Evolutionary conservation across 2,888 invertebrate genomes (phyloP), one percentile per base, ranked within the genome.

Genomic region (Tetragonula carbonaria): DNA sequence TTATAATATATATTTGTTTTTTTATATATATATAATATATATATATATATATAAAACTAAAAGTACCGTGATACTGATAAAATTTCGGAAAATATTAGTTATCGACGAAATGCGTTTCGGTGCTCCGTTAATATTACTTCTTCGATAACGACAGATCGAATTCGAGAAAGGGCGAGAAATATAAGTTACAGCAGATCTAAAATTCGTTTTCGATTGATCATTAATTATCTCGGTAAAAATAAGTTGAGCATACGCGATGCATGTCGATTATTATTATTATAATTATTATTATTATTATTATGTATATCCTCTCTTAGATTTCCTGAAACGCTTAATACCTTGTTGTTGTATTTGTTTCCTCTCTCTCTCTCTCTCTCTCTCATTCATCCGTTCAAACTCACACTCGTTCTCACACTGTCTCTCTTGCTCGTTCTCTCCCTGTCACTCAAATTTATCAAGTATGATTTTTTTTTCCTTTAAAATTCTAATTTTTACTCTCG

Each of bases 41-140:
- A 50, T 73, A n/a, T 62, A 68, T 67, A 63, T 65, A 65, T 80
- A 77, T 83, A 88, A 87, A 88, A 87, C 70, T 85, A 82, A 88
- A 79, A 84, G 78, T 84, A 84, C 66, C 67, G 74, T 81, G 82
- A 87, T 87, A 89, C 86, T 80, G 86, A 89, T 88, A 88, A 88
- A 89, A 89, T 81, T 87, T 83, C 87, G 78, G 81, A 87, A 72
- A 85, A 85, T 86, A 81, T 85, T 71, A 85, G 81, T 73, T 78
- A 76, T 59, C 73, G 81, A 88, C 84, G 77, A 80, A 45, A 81
- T 84, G 55, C 70, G 73, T 57, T 74, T 70, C 72, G 65, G 78
- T 66, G 67, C 59, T 79, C 70, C 65, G 51, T 63, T 28, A 68
- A 62, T 74, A 62, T 55, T 72, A 74, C 45, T 65, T 62, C 50